Evolutionary conservation across 2,797 vertebrate genomes (phyloP).

Genomic region (Leptodactylus fallax): DNA sequence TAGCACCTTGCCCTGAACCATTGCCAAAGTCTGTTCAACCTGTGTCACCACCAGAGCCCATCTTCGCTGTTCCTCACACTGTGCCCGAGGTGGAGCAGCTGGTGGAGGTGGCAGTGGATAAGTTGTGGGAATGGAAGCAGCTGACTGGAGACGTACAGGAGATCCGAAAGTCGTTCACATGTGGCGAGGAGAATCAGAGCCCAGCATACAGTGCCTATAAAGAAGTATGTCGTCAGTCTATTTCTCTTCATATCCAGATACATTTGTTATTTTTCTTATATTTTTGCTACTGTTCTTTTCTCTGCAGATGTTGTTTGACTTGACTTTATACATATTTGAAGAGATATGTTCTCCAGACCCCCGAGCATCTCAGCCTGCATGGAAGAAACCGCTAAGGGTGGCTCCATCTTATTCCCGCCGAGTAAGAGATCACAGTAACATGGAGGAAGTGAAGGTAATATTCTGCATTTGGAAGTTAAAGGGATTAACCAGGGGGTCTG

Average conservation of each 20-base stretch:
- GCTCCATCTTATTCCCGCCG: slow-evolving; percentile 84
- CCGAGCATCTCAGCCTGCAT: slow-evolving; percentile 86
- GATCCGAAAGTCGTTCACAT: slow-evolving; percentile 23
- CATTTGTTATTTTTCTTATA: neutral
- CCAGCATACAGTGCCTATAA: slow-evolving; percentile 51
- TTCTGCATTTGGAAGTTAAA: neutral
- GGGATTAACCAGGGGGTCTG: no score
- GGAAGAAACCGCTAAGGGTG: slow-evolving; percentile 89
- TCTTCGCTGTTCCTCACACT: slow-evolving; percentile 88
- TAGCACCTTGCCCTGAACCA: slow-evolving; percentile 73
- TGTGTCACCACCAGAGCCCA: slow-evolving; percentile 83
- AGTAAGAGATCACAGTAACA: slow-evolving; percentile 84
- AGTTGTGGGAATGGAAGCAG: slow-evolving; percentile 89
- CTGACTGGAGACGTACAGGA: slow-evolving; percentile 75
- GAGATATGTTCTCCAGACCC: slow-evolving; percentile 94
- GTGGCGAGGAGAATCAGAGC: slow-evolving; percentile 24
- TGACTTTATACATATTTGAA: slow-evolving; percentile 93
- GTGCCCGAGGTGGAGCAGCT: slow-evolving; percentile 86
- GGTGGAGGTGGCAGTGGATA: slow-evolving; percentile 83
- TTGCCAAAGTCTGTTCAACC: slow-evolving; percentile 72
- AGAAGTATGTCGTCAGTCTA: slow-evolving; percentile 27
- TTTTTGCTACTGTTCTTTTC: slow-evolving; percentile 41
- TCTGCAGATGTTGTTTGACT: slow-evolving; percentile 89
- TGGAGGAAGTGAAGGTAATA: slow-evolving; percentile 88
- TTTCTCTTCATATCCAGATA: neutral